Evolutionary conservation across 2,888 invertebrate genomes (phyloP).

Genomic region (Melinopterus prodromus): DNA sequence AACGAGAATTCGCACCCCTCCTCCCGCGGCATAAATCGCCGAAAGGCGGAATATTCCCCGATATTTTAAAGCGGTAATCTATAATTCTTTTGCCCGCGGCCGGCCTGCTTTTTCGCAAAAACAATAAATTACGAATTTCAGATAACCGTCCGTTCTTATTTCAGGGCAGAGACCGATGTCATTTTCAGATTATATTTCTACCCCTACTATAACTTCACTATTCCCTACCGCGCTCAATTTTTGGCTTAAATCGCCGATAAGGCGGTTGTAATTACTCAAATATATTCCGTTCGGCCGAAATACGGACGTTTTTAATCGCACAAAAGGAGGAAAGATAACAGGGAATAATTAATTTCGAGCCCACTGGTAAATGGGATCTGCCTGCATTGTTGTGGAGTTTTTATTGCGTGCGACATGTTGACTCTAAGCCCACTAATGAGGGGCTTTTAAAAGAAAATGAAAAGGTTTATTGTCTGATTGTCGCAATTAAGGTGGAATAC

Average conservation of each 20-base stretch:
- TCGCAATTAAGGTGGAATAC: constrained; percentile 22
- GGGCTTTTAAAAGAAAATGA: constrained; percentile 18
- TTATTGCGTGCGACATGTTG: constrained; percentile 20
- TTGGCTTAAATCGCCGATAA: too few relatives aligned
- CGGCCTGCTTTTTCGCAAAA: background rate
- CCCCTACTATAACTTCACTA: background rate
- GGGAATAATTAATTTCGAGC: constrained; percentile 11
- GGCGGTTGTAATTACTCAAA: too few relatives aligned
- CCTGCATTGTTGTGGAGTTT: constrained; percentile 19
- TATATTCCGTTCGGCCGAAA: too few relatives aligned
- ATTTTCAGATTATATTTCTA: background rate
- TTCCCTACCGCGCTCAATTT: background rate
- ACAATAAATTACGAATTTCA: background rate
- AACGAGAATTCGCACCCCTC: background rate
- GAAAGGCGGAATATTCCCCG: background rate
- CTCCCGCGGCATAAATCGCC: background rate
- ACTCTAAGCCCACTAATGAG: constrained; percentile 25
- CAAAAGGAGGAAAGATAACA: background rate
- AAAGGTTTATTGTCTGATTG: constrained; percentile 23
- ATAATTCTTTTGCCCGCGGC: background rate
- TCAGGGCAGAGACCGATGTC: background rate
- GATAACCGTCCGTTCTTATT: background rate
- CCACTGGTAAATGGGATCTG: constrained; percentile 8
- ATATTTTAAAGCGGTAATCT: background rate
- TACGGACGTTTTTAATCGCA: too few relatives aligned